Conservation (phyloP, 2,888 invertebrate genomes). For the Lapara coniferarum region DNA sequence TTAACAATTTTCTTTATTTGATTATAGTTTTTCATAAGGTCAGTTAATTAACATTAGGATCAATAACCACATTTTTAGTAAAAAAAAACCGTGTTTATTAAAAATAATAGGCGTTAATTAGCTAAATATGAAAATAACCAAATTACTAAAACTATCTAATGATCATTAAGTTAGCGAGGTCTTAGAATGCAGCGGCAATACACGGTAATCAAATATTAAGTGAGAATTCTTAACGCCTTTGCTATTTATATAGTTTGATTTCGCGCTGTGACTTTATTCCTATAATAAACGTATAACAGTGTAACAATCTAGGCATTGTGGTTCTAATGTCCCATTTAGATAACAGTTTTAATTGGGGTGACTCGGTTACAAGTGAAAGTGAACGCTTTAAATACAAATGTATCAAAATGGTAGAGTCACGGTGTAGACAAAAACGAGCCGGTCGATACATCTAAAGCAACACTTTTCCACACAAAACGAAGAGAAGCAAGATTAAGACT, state of each 20-base stretch:
- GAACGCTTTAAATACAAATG: background rate
- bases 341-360: background rate
- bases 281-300: background rate
- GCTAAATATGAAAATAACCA: too few species aligned
- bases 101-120: too few species aligned
- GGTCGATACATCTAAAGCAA: background rate
- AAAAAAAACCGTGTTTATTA: too few species aligned
- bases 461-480: too few species aligned
- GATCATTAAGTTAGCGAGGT: too few species aligned
- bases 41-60: too few species aligned
- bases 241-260: background rate
- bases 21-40: too few species aligned
- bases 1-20: too few species aligned
- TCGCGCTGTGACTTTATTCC: constrained; percentile 21
- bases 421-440: too few species aligned
- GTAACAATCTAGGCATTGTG: background rate
- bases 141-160: too few species aligned
- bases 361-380: constrained; percentile 3
- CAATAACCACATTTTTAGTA: too few species aligned
- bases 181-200: background rate
- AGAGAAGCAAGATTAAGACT: too few species aligned
- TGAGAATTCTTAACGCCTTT: background rate
- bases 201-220: background rate
- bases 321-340: constrained; percentile 8
- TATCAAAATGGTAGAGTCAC: background rate